These are phyloP conservation scores for Patella caerulea DNA, from an alignment of 2,888 invertebrate species.

Conservation along the genomic window DNA sequence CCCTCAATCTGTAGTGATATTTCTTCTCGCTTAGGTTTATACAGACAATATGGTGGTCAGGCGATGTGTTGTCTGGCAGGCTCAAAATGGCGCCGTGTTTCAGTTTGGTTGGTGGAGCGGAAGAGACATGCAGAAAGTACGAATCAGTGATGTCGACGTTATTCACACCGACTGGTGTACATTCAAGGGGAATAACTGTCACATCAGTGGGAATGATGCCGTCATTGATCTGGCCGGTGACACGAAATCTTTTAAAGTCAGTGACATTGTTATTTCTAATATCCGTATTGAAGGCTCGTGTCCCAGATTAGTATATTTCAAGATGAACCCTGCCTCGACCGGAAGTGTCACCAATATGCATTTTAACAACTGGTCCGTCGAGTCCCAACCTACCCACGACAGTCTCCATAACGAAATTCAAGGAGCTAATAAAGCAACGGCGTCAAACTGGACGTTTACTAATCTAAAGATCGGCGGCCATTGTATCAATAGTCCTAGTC, in stretches of 20 bases:
- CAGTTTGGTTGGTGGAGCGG: conserved; percentile 30
- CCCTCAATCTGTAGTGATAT: not conserved
- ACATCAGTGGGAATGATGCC: conserved; percentile 17
- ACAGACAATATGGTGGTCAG: conserved; percentile 17
- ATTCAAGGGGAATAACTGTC: conserved; percentile 18
- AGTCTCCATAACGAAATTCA: conserved; percentile 23
- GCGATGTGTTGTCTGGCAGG: conserved; percentile 29
- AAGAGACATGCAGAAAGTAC: conserved; percentile 19
- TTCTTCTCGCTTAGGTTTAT: conserved; percentile 21
- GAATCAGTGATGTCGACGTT: conserved; percentile 21
- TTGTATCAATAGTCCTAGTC: not conserved
- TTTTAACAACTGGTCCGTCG: conserved; percentile 20
- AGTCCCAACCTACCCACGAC: conserved; percentile 21
- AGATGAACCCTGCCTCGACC: conserved; percentile 10
- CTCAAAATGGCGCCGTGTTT: conserved; percentile 32
- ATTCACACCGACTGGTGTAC: conserved; percentile 32
- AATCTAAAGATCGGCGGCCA: conserved; percentile 11
- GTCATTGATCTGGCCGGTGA: conserved; percentile 23
- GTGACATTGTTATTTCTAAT: not conserved
- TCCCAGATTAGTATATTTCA: conserved; percentile 14
- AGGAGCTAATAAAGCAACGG: conserved; percentile 6
- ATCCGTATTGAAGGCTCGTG: conserved; percentile 17
- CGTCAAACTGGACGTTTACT: conserved; percentile 11
- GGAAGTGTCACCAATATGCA: conserved; percentile 15
- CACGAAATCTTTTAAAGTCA: not conserved